A percentile compares a stretch with the other conserved stretches of the same genome.
Evolutionary conservation across 2,797 vertebrate species (phyloP).

Genomic region (Bradypodion pumilum): DNA sequence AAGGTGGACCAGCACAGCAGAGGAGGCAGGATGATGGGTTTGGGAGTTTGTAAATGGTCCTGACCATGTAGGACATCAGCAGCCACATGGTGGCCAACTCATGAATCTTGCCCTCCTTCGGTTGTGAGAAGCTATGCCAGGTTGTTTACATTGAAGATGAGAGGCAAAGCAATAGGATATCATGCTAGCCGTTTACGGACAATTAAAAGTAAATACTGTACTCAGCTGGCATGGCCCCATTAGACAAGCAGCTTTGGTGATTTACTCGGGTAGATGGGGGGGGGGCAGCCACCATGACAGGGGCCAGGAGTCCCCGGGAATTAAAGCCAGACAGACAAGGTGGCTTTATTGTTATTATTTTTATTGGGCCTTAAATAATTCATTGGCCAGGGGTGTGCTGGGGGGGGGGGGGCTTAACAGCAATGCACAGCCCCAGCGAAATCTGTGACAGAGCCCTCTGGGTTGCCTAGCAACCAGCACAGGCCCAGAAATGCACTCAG

Average conservation of each 20-base stretch:
- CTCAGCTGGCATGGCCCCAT: not conserved
- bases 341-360: not conserved
- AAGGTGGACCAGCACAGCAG: not conserved
- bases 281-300: not conserved
- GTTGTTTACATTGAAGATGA: constrained; percentile 39
- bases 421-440: constrained; percentile 54
- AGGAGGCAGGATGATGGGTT: not conserved
- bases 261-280: constrained; percentile 2
- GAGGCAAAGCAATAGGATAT: constrained; percentile 36
- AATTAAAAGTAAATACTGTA: constrained; percentile 38
- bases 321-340: not conserved
- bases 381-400: constrained; percentile 51
- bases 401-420: constrained; percentile 55
- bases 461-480: constrained; percentile 80
- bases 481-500: constrained; percentile 67
- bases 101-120: not conserved
- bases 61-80: no score
- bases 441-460: constrained; percentile 62
- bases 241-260: not conserved
- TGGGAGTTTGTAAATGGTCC: no score
- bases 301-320: constrained; percentile 14
- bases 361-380: constrained; percentile 67
- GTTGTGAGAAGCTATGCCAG: not conserved
- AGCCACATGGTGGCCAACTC: not conserved
- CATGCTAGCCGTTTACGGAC: constrained; percentile 34